Evolutionary conservation across 2,797 vertebrate genomes (phyloP).

Genomic region (Hyperoplus immaculatus): DNA sequence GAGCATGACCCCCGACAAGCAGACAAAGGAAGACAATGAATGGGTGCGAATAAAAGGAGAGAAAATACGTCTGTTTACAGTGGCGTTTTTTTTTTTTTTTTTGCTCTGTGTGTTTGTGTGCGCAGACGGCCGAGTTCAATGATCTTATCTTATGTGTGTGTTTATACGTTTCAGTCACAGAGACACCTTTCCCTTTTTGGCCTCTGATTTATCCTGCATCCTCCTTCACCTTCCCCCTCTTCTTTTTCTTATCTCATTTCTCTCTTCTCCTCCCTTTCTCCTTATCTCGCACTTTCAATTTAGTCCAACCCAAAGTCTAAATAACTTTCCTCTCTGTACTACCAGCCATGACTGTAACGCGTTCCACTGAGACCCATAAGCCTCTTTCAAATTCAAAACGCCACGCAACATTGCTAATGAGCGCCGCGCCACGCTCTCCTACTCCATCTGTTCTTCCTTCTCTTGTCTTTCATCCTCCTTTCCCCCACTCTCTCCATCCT

Average conservation of each 20-base stretch:
- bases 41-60: conserved; percentile 16
- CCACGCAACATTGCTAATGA: conserved; percentile 62
- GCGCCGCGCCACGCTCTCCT: conserved; percentile 29
- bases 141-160: conserved; percentile 24
- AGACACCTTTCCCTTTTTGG: conserved; percentile 16
- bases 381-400: conserved; percentile 47
- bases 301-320: neutral
- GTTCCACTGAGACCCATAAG: conserved; percentile 42
- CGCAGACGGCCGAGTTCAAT: conserved; percentile 28
- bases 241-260: neutral
- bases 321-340: conserved; percentile 13
- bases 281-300: neutral
- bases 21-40: conserved; percentile 58
- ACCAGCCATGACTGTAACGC: conserved; percentile 20
- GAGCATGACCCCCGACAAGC: conserved; percentile 84
- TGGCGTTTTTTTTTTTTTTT: neutral
- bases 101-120: conserved; percentile 13
- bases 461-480: conserved; percentile 43
- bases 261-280: neutral
- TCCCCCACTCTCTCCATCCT: conserved; percentile 5
- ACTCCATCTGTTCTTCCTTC: conserved; percentile 35
- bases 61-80: conserved; percentile 31
- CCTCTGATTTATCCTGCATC: conserved; percentile 9
- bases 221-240: conserved; percentile 11
- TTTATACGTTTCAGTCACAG: conserved; percentile 39